phyloP scores from a whole-genome alignment of 2,113 vertebrate species.

The Caranx ignobilis region DNA sequence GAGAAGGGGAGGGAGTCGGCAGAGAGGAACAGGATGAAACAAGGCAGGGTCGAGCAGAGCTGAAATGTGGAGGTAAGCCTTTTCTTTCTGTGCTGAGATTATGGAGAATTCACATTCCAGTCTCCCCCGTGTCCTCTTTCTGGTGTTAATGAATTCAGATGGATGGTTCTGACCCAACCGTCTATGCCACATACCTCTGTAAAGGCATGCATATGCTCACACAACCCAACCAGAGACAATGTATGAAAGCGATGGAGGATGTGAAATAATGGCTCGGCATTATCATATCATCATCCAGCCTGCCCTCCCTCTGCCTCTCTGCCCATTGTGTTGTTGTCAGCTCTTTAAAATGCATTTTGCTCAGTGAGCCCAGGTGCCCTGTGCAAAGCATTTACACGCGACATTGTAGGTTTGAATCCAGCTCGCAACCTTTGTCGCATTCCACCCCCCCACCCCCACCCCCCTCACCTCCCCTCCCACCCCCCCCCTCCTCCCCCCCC shows the following conservation, averaged over 20 bases:
- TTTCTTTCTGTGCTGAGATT: slow-evolving; percentile 60
- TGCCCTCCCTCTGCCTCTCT: slow-evolving; percentile 49
- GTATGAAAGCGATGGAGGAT: slow-evolving; percentile 58
- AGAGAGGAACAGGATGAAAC: slow-evolving; percentile 82
- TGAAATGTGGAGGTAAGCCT: slow-evolving; percentile 83
- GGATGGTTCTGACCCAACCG: slow-evolving; percentile 41
- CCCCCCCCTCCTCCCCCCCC: slow-evolving; percentile 29
- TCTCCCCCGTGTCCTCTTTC: slow-evolving; percentile 46
- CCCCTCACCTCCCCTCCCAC: slow-evolving; percentile 22
- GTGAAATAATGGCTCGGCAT: slow-evolving; percentile 64
- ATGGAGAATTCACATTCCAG: slow-evolving; percentile 43
- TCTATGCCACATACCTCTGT: slow-evolving; percentile 64
- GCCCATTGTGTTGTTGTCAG: slow-evolving; percentile 50
- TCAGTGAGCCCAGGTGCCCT: slow-evolving; percentile 18
- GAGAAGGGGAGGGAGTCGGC: slow-evolving; percentile 78
- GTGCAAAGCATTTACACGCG: slow-evolving; percentile 36
- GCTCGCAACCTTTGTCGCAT: slow-evolving; percentile 82
- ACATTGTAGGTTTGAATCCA: slow-evolving; percentile 53
- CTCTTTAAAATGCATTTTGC: slow-evolving; percentile 26
- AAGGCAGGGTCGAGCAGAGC: slow-evolving; percentile 76
- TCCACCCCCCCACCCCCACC: slow-evolving; percentile 64
- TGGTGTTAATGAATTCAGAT: slow-evolving; percentile 62
- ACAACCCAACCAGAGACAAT: slow-evolving; percentile 56
- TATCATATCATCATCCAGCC: slow-evolving; percentile 38
- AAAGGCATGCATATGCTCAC: slow-evolving; percentile 58